Evolutionary conservation across 2,888 invertebrate species (phyloP).

Genomic region (Eledone cirrhosa): DNA sequence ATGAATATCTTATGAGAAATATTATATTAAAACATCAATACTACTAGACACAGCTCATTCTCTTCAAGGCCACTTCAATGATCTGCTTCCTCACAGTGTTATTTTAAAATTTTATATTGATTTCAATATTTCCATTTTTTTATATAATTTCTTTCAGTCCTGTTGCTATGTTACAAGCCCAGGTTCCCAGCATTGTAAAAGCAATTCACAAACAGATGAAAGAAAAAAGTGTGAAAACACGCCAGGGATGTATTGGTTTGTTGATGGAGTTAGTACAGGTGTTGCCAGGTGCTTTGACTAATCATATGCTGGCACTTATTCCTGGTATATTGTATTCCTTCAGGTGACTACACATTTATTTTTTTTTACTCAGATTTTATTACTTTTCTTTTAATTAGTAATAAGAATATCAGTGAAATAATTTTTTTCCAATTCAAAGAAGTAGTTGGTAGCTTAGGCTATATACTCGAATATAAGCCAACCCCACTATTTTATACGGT

Average conservation of each 20-base stretch:
- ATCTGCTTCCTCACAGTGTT: no score
- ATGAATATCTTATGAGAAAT: no score
- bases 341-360: conserved; percentile 47
- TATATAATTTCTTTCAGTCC: conserved; percentile 60
- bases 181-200: conserved; percentile 82
- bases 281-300: conserved; percentile 86
- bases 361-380: background rate
- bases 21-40: no score
- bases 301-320: conserved; percentile 84
- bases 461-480: no score
- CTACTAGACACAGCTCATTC: no score
- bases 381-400: background rate
- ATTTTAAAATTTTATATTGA: no score
- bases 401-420: no score
- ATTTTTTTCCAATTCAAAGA: no score
- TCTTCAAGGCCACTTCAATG: no score
- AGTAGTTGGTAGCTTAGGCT: no score
- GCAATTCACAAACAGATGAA: conserved; percentile 88
- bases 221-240: conserved; percentile 68
- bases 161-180: conserved; percentile 65
- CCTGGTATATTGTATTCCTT: conserved; percentile 90
- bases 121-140: no score
- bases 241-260: conserved; percentile 90
- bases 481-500: no score
- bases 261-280: conserved; percentile 89